Base-by-base conservation (phyloP, 92 coral and sea anemone species). In the Bergia puertoricense region DNA sequence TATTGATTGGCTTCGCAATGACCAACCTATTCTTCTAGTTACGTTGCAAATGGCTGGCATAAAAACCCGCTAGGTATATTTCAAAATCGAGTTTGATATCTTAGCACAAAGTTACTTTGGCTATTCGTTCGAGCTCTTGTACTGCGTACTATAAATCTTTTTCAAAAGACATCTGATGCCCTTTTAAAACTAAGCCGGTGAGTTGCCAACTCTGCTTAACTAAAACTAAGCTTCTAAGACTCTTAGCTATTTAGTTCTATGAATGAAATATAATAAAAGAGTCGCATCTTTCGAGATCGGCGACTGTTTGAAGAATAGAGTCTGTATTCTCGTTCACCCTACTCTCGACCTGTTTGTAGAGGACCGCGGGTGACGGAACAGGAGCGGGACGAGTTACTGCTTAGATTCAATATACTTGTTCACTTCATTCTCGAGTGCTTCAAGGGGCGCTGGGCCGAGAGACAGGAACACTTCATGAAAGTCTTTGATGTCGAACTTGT, bases 391-490 rank as follows among this genome's bases (percentile, higher is more conserved):
- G 20, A 14, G 1, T 56, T 22, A 84, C 74, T 84, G 40, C 11
- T 84, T 69, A 48, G 87, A 69, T 15, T 68, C 73, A 73, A 95
- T 94, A 85, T 85, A 97, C 74, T 95, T 91, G 77, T 92, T 91
- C 41, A 97, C 92, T 59, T 96, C 91, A 8, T 88, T 90, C 88
- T 97, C 99, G 16, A 97, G 93, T 44, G 93, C 88, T n/a, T 88
- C 94, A 78, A 97, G 85, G 41, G 98, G 97, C 81, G 94, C 93
- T 10, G 98, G 84, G 23, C 99, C 96, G 46, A 93, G 89, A 56
- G 96, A 92, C 59, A 97, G 90, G 75, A 97, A 86, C 73, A 92
- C 91, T n/a, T 97, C 98, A 86, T 97, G 99, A 85, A 95, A 97
- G 50, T 92, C 95, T 44, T 88, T 93, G 50, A 94, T 45, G 76